phyloP scores from a whole-genome alignment of 2,888 invertebrate genomes.

The Apodemia mormo region DNA sequence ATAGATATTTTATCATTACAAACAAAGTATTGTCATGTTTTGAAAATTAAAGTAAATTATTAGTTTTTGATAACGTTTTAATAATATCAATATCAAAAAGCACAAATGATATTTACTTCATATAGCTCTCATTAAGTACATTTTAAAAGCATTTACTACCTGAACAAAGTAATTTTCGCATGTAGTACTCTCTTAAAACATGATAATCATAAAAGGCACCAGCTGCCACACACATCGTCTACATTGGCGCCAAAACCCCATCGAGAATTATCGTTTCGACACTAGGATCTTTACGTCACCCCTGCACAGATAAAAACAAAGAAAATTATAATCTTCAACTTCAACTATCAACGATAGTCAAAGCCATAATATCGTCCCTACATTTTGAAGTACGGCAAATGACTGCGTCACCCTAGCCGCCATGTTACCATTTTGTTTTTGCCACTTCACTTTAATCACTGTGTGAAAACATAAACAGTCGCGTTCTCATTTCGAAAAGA shows the following conservation, averaged over 20 bases:
- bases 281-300: slow-evolving; percentile 27
- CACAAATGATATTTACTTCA: no score
- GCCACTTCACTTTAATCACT: slow-evolving; percentile 81
- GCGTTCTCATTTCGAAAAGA: slow-evolving; percentile 74
- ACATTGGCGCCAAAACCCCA: slow-evolving; percentile 16
- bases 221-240: slow-evolving; percentile 1
- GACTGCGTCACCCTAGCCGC: slow-evolving; percentile 47
- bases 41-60: neutral
- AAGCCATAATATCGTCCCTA: slow-evolving; percentile 55
- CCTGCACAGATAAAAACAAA: slow-evolving; percentile 47
- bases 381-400: slow-evolving; percentile 50
- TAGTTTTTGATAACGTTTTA: neutral
- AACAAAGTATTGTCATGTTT: no score
- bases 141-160: neutral
- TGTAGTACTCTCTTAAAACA: neutral
- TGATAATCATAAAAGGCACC: slow-evolving; percentile 4
- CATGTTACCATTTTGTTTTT: slow-evolving; percentile 72
- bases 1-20: no score
- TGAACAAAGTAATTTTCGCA: neutral
- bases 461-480: slow-evolving; percentile 72
- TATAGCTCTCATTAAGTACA: neutral
- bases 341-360: slow-evolving; percentile 63
- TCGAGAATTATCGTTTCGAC: slow-evolving; percentile 24
- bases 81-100: neutral
- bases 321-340: slow-evolving; percentile 62